These are phyloP conservation scores for Pterocles gutturalis DNA, from an alignment of 2,113 vertebrate genomes.

Conservation along the genomic window DNA sequence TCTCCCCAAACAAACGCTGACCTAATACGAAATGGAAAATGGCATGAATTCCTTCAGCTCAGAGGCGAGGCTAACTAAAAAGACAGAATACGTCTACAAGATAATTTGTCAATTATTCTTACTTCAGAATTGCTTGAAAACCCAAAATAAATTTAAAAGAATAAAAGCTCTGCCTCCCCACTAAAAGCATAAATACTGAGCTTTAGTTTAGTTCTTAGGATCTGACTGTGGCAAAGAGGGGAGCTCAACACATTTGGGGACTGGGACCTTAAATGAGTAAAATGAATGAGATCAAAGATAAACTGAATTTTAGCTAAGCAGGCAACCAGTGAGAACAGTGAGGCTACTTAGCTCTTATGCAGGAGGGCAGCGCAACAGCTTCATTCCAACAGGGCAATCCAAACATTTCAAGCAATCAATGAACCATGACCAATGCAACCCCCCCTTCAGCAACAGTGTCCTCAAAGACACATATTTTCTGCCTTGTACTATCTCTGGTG, in stretches of 20 bases:
- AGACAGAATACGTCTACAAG: background rate
- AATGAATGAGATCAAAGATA: background rate
- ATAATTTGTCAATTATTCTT: background rate
- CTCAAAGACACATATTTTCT: background rate
- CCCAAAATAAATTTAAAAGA: constrained; percentile 3
- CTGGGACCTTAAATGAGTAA: background rate
- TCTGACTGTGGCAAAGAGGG: background rate
- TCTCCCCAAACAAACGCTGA: constrained; percentile 97
- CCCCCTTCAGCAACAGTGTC: background rate
- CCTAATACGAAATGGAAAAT: constrained; percentile 77
- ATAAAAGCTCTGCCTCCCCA: background rate
- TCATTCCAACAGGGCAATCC: background rate
- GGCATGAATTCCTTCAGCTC: background rate
- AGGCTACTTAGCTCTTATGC: background rate
- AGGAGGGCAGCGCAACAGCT: background rate
- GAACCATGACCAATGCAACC: background rate
- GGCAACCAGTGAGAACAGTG: background rate
- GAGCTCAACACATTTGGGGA: background rate
- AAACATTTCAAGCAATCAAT: constrained; percentile 29
- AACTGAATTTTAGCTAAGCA: background rate
- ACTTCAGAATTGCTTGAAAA: constrained; percentile 17
- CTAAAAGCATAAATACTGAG: background rate
- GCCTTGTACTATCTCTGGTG: background rate
- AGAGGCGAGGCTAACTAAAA: background rate
- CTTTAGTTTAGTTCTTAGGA: constrained; percentile 22